phyloP scores from a whole-genome alignment of 2,797 vertebrate species.

The Hydrophis major region DNA sequence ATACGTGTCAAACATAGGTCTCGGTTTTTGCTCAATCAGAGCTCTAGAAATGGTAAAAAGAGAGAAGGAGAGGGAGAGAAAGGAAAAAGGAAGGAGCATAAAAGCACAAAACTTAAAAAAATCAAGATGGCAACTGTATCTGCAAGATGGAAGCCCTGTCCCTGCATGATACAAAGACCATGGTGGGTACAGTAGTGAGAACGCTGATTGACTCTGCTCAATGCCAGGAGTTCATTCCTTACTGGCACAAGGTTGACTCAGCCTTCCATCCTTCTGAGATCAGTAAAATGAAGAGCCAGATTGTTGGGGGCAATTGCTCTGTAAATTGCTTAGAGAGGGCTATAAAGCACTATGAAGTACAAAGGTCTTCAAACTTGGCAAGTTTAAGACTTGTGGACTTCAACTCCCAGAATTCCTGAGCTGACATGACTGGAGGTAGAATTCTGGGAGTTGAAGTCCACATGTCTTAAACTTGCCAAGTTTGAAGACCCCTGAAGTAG shows the following conservation, averaged over 20 bases:
- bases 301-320: not conserved
- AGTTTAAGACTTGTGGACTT: no score
- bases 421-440: no score
- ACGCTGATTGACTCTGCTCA: not conserved
- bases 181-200: not conserved
- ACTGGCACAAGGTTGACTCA: not conserved
- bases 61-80: not conserved
- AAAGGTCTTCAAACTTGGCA: no score
- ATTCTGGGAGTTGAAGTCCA: no score
- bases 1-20: not conserved
- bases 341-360: not conserved
- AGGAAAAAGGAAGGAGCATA: not conserved
- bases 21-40: not conserved
- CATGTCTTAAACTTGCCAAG: no score
- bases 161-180: not conserved
- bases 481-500: not conserved
- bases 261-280: not conserved
- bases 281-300: not conserved
- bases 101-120: not conserved
- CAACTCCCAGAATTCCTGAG: no score
- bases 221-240: not conserved
- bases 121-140: not conserved
- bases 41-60: not conserved
- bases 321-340: no score
- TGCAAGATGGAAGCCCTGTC: not conserved